Base-by-base conservation (phyloP, 2,888 invertebrate species). In the Stegophylla sp. region DNA sequence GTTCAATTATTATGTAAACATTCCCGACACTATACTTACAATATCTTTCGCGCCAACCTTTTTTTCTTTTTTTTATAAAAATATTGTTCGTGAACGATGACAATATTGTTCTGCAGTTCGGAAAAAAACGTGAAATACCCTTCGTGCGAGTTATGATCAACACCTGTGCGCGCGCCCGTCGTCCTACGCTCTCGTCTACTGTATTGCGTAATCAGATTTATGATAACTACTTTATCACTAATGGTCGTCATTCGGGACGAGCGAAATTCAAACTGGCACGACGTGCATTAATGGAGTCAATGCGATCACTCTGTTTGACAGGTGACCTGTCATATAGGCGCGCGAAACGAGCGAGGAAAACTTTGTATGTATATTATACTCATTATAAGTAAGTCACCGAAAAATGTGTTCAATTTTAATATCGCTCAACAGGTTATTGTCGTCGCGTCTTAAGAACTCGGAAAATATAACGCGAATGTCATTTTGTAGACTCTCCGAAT, bases 1-100 rank as follows among this genome's bases (percentile, higher is more conserved):
- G 28, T 73, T 61, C 59, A 34, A 73, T 73, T 73, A 72, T 61
- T 73, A 72, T 61, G 15, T 61, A 61, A 45, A 73, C n/a, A n/a
- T 45, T 73, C 41, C 17, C 45, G n/a, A n/a, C n/a, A n/a, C n/a
- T n/a, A n/a, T n/a, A n/a, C n/a, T n/a, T n/a, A n/a, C 26, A 61
- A 45, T 59, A 61, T 45, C n/a, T 45, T 73, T 28, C 15, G 15
- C 12, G 28, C 9, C 48, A 61, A 48, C 28, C 45, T 41, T 48
- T 73, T 15, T n/a, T n/a, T n/a, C n/a, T n/a, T n/a, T n/a, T n/a
- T n/a, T n/a, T n/a, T n/a, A n/a, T 28, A 73, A 73, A 73, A 73
- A 45, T n/a, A 73, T 28, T 34, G 61, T n/a, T 28, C 7, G 61
- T 28, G 45, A 28, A 61, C 20, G n/a, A 43, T 51, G 69, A 51